Evolutionary conservation across 2,888 invertebrate genomes (phyloP), one percentile per base, ranked within the genome.

Genomic region (Plusia festucae): DNA sequence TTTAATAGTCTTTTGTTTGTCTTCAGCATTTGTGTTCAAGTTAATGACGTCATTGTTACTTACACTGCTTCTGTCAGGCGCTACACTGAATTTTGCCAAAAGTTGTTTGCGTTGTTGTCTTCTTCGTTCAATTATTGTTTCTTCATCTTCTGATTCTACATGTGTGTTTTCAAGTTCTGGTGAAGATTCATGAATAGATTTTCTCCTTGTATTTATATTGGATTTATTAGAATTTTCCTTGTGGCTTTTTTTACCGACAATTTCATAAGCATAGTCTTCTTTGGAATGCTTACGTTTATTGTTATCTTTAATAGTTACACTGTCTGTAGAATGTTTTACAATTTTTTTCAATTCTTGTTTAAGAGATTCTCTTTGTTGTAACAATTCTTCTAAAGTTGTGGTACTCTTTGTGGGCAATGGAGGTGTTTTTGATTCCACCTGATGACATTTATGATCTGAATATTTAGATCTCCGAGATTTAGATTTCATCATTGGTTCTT

Each of bases 101-200:
- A 99, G 94, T 89, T 98, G 97, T 90, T 98, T 98, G 44, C 99
- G 95, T 85, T 98, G 97, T 88, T 97, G 97, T 82, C 99, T 96
- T 82, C 98, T 96, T 89, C 96, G 96, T 90, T 98, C 98, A 89
- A 99, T 99, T 78, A 99, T 98, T 74, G 96, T 97, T 91, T 99
- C 99, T 90, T 99, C 98, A 82, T 98, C 98, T 85, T 98, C 97
- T 64, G 97, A 96, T 68, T 98, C 96, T 81, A 97, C 95, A 67
- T 89, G 86, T 6, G 95, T 91, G 69, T 96, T 96, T 65, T 97
- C 96, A 74, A 95, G 93, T 78, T 96, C 96, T 72, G 91, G 91
- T 58, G 92, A 90, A 56, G 75, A 68, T 60, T 88, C 84, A 66
- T 70, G 66, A n/a, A 65, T 52, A 55, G 53, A 59, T 78, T 78